These are phyloP conservation scores for Cacajao melanocephalus DNA, from an alignment of 2,797 vertebrate genomes.

Conservation along the genomic window DNA sequence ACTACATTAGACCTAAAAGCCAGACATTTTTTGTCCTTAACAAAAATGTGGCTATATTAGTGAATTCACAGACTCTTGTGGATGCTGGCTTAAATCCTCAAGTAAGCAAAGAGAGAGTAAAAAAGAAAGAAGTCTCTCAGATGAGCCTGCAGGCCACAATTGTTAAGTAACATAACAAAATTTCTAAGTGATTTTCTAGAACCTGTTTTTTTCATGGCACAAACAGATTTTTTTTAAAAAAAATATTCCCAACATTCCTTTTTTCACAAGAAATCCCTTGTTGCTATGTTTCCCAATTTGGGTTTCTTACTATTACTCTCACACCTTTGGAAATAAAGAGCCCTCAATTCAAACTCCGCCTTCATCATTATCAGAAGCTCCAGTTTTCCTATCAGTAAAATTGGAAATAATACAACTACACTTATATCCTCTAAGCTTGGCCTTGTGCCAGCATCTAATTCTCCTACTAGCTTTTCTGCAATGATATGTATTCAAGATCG, in stretches of 20 bases:
- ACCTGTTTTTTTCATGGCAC: not conserved
- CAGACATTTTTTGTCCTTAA: not conserved
- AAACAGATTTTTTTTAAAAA: not conserved
- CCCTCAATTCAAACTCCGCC: not conserved
- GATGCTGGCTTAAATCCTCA: constrained; percentile 1
- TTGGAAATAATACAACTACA: not conserved
- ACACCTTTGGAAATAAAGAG: not conserved
- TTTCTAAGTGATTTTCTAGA: not conserved
- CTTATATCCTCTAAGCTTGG: not conserved
- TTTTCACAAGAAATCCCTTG: not conserved
- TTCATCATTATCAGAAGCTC: not conserved
- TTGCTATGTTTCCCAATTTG: not conserved
- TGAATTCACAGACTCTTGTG: not conserved
- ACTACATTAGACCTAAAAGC: not conserved
- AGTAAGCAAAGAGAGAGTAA: not conserved
- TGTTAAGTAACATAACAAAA: not conserved
- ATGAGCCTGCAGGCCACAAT: not conserved
- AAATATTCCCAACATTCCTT: not conserved
- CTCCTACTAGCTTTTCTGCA: not conserved
- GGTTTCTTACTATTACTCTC: not conserved
- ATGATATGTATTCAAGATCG: not conserved
- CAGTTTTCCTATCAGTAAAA: not conserved
- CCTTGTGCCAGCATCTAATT: not conserved
- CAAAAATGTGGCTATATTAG: not conserved
- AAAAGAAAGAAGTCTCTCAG: not conserved